Evolutionary conservation across 2,797 vertebrate species (phyloP), one percentile per base, ranked within the genome.

Genomic region (Scleropages formosus): DNA sequence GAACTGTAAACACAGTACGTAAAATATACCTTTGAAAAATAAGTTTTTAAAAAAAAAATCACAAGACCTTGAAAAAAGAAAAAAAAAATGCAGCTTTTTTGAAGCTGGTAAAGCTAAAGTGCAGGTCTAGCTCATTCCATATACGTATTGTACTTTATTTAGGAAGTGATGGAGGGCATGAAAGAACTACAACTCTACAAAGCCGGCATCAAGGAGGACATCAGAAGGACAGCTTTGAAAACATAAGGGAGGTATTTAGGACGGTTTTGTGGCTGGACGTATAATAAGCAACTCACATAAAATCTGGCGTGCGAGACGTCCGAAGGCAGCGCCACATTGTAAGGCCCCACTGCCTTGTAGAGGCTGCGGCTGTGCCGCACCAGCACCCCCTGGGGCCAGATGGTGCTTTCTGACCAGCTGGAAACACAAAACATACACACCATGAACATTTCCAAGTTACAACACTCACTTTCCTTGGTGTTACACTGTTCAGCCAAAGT

Each of bases 361-460:
- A 99, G 93, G 85, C 91, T 94, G 72, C 97, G 94, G 86, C 95
- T 98, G 81, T 98, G 97, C 84, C 98, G 94, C 86, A 99, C 97
- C 87, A 99, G 86, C 69, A 99, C 98, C 53, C 98, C 98, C 87
- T 98, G 98, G 58, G 98, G 98, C 98, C 98, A 99, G 84, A 98
- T 94, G 53, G 96, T 98, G 82, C 91, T 93, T 87, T 99, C 96
- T 75, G 97, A 98, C 98, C 98, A 99, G 88, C 98, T 99, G 90
- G 60, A 9, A 81, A 86, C 72, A 84, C 31, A 58, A 81, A 31
- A 73, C 62, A 81, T 72, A 85, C 4, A 80, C 74, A 67, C 74
- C 26, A 1, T 69, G 79, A 1, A 47, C n/a, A 69, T 70, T 56
- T 31, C 39, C 31, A 39, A 2, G 31, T 6, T 39, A n/a, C 6